Conservation (phyloP, 2,113 vertebrate species). For the Nansenia antarctica region DNA sequence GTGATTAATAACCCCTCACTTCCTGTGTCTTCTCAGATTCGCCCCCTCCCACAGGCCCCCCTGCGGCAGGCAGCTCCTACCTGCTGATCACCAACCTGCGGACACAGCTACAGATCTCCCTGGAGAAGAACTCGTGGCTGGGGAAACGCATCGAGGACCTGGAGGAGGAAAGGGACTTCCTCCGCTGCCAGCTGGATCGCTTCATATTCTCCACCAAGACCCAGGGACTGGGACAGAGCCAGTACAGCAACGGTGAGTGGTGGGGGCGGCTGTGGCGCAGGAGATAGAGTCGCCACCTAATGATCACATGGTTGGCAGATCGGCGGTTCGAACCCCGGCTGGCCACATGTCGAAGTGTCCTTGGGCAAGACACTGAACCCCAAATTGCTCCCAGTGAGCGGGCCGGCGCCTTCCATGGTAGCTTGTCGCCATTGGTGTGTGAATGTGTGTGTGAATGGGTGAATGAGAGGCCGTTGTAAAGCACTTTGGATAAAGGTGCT, state of each 20-base stretch:
- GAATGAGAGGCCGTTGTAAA: too few relatives aligned
- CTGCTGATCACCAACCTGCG: constrained; percentile 80
- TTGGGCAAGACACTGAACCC: too few relatives aligned
- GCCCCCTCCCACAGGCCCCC: constrained; percentile 52
- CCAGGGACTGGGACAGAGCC: constrained; percentile 64
- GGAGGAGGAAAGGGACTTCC: constrained; percentile 88
- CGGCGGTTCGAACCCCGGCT: too few relatives aligned
- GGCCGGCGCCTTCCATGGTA: too few relatives aligned
- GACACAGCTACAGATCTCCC: constrained; percentile 87
- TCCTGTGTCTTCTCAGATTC: constrained; percentile 48
- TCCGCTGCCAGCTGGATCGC: constrained; percentile 87
- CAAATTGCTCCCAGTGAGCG: too few relatives aligned
- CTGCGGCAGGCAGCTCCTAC: constrained; percentile 73
- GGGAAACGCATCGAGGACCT: constrained; percentile 89
- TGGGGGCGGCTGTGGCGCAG: not conserved
- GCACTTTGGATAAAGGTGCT: too few relatives aligned
- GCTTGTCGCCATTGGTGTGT: too few relatives aligned
- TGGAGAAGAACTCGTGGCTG: constrained; percentile 89
- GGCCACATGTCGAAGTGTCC: too few relatives aligned
- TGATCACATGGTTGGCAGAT: too few relatives aligned
- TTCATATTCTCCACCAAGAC: constrained; percentile 86
- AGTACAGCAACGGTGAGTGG: constrained; percentile 64
- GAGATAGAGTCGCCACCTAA: too few relatives aligned
- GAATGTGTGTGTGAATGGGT: too few relatives aligned
- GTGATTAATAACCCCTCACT: not conserved